phyloP scores from a whole-genome alignment of 2,113 vertebrate species.

The Periophthalmodon schlosseri region DNA sequence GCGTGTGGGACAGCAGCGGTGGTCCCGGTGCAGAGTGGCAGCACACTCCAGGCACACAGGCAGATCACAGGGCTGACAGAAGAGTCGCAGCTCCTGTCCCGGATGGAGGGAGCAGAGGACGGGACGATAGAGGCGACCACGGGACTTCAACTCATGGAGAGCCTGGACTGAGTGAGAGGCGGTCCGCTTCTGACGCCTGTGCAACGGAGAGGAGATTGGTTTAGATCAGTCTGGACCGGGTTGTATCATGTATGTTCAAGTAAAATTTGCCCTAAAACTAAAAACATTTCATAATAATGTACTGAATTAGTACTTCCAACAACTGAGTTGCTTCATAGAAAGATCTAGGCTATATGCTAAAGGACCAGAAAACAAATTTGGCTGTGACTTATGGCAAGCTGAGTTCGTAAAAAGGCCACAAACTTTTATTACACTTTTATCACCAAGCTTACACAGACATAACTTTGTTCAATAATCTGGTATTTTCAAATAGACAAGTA shows the following conservation, averaged over 20 bases:
- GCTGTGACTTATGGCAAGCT: too few relatives aligned
- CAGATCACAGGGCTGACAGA: constrained; percentile 86
- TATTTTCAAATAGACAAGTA: too few relatives aligned
- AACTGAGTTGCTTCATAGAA: too few relatives aligned
- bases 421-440: too few relatives aligned
- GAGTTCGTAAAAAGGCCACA: too few relatives aligned
- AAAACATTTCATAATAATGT: too few relatives aligned
- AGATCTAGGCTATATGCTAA: too few relatives aligned
- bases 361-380: too few relatives aligned
- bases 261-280: not conserved
- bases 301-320: too few relatives aligned
- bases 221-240: not conserved
- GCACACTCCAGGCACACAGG: constrained; percentile 84
- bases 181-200: constrained; percentile 89
- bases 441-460: too few relatives aligned
- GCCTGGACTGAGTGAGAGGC: constrained; percentile 77
- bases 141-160: constrained; percentile 77
- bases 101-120: constrained; percentile 84
- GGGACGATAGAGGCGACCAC: constrained; percentile 72
- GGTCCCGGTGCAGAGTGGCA: constrained; percentile 81
- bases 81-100: constrained; percentile 85
- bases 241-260: not conserved
- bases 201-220: not conserved
- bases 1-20: constrained; percentile 73
- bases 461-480: too few relatives aligned